Conservation (phyloP, 2,888 invertebrate species). For the Elegia similella region DNA sequence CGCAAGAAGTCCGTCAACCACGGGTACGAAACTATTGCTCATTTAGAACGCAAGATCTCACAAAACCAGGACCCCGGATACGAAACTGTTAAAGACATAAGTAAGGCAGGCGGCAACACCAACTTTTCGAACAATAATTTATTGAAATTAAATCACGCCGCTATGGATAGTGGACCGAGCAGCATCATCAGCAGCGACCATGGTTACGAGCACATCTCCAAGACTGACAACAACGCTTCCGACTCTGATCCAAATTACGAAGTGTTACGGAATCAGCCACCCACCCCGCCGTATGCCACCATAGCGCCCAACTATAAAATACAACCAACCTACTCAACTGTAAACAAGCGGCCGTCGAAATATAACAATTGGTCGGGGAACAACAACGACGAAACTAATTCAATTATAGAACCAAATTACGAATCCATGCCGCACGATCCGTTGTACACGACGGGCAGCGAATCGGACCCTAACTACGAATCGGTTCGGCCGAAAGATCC, state of each 20-base stretch:
- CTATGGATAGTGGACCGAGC: conserved; percentile 79
- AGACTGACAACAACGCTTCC: conserved; percentile 71
- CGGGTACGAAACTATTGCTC: conserved; percentile 83
- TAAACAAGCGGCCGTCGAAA: conserved; percentile 77
- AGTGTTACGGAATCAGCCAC: conserved; percentile 83
- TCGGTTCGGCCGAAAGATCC: conserved; percentile 85
- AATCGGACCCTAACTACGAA: conserved; percentile 88
- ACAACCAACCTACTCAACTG: conserved; percentile 79
- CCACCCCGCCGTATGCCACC: conserved; percentile 74
- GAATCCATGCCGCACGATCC: conserved; percentile 87
- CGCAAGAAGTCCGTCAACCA: conserved; percentile 73
- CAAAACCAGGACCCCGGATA: conserved; percentile 83
- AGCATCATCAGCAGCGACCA: conserved; percentile 85
- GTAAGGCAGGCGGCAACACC: conserved; percentile 44
- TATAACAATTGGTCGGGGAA: conserved; percentile 78
- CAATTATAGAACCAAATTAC: conserved; percentile 86
- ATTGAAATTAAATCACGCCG: conserved; percentile 54
- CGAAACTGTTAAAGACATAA: conserved; percentile 80
- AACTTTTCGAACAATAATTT: conserved; percentile 57
- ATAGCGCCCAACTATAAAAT: conserved; percentile 68
- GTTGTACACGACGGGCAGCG: conserved; percentile 86
- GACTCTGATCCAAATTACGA: conserved; percentile 91
- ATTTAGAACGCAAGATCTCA: conserved; percentile 63
- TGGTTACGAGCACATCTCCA: conserved; percentile 86
- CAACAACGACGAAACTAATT: conserved; percentile 68